Evolutionary conservation across 1,140 invertebrate genomes (phyloP).

Genomic region (Ridgeia piscesae): DNA sequence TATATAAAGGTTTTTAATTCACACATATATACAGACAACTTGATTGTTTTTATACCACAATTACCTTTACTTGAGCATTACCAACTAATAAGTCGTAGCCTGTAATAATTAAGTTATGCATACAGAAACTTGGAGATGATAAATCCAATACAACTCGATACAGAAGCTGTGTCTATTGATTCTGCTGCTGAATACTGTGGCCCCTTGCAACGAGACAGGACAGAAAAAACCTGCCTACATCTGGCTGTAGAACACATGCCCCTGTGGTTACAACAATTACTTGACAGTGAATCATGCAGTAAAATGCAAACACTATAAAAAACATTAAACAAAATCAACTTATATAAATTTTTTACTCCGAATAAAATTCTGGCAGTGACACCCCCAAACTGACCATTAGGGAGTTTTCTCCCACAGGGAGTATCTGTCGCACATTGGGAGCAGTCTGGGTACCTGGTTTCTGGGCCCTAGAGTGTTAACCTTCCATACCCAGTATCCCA

Average conservation of each 20-base stretch:
- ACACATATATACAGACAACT: too few relatives aligned
- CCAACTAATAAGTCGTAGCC: too few relatives aligned
- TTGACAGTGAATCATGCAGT: not conserved
- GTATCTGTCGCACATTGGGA: not conserved
- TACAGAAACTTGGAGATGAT: too few relatives aligned
- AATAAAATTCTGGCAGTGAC: not conserved
- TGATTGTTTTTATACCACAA: too few relatives aligned
- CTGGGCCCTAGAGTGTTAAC: not conserved
- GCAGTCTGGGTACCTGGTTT: not conserved
- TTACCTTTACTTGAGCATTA: too few relatives aligned
- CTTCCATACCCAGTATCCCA: not conserved
- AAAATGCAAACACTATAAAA: not conserved
- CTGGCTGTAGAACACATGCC: not conserved
- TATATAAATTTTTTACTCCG: not conserved
- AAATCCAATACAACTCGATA: not conserved
- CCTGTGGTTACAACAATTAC: not conserved
- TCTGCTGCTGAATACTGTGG: not conserved
- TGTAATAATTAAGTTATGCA: too few relatives aligned
- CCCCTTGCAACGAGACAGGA: not conserved
- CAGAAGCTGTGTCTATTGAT: not conserved
- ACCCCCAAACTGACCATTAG: not conserved
- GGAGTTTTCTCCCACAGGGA: not conserved
- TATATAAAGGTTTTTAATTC: too few relatives aligned
- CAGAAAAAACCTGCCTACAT: not conserved
- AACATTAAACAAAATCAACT: not conserved